Base-by-base conservation (phyloP, 2,113 vertebrate genomes). In the Syrrhaptes paradoxus region DNA sequence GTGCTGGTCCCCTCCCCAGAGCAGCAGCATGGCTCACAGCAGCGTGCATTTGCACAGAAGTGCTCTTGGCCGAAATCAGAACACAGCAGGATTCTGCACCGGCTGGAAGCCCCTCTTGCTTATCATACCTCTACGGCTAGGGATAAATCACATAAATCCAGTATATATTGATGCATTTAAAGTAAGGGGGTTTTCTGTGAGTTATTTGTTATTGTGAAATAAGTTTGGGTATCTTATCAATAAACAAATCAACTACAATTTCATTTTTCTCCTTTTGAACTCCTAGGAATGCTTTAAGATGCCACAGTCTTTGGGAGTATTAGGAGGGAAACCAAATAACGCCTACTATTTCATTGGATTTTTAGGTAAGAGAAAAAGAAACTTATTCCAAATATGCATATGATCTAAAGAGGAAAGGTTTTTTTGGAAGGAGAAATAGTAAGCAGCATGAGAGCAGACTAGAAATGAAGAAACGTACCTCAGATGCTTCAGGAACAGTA, bases 281-380 rank as follows among this genome's bases (percentile, higher is more conserved):
- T 89, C 88, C 92, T 95, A 99, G 99, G 98, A 98, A 96, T 99
- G 98, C 98, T 99, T 99, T 98, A 99, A 98, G 98, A 99, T 99
- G 98, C 98, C 98, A 58, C 98, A 99, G 94, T 99, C 98, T 92
- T 98, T 99, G 97, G 98, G 99, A 95, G 98, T 98, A 46, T 97
- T 99, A 96, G 99, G 99, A 96, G 98, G 99, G 97, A 99, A 99
- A 97, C 98, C 98, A 97, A 99, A 99, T 98, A 98, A 98, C 91
- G 99, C 98, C 85, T 99, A 98, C 97, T 99, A 99, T 97, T 99
- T 99, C 97, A 99, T 99, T 97, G 98, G 99, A 96, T 99, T 98
- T 97, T 97, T 99, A 96, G 98, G 99, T 99, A 98, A 98, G 98
- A 90, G 95, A 95, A 97, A 95, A 96, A 84, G 38, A 58, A 87